phyloP scores from a whole-genome alignment of 1,140 invertebrate genomes.

The Microplitis demolitor region DNA sequence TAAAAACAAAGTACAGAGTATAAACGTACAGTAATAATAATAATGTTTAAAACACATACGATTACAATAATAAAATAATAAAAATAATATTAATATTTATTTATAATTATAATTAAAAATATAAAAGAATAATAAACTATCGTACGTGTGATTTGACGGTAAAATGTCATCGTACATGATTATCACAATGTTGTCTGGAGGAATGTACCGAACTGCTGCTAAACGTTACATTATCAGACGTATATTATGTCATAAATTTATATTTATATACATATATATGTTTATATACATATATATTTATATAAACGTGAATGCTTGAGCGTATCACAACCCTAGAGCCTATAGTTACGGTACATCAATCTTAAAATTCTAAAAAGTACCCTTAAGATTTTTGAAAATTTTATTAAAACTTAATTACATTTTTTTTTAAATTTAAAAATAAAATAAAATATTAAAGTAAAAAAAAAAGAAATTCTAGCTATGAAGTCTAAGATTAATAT shows the following conservation, averaged over 20 bases:
- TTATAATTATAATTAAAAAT: constrained; percentile 3
- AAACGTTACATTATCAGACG: constrained; percentile 13
- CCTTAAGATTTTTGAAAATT: neutral
- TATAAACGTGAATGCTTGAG: constrained; percentile 27
- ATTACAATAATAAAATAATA: constrained; percentile 8
- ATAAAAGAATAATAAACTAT: constrained; percentile 22
- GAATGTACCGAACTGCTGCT: constrained; percentile 56
- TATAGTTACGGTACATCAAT: constrained; percentile 34
- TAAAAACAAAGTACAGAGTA: constrained; percentile 8
- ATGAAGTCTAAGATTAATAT: too few species aligned
- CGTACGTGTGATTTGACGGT: constrained; percentile 32
- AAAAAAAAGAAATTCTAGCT: too few species aligned
- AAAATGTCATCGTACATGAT: constrained; percentile 47
- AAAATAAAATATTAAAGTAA: too few species aligned
- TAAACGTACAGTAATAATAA: neutral
- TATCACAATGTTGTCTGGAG: constrained; percentile 62
- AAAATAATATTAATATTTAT: constrained; percentile 1
- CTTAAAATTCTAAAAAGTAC: constrained; percentile 1
- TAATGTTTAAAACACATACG: too few species aligned
- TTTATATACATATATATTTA: constrained; percentile 13
- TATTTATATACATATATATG: constrained; percentile 20
- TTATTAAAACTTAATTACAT: neutral
- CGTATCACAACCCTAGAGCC: constrained; percentile 46
- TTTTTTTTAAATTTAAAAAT: too few species aligned
- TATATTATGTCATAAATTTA: neutral